Evolutionary conservation across 2,113 vertebrate species (phyloP).

Genomic region (Rhinopithecus roxellana): DNA sequence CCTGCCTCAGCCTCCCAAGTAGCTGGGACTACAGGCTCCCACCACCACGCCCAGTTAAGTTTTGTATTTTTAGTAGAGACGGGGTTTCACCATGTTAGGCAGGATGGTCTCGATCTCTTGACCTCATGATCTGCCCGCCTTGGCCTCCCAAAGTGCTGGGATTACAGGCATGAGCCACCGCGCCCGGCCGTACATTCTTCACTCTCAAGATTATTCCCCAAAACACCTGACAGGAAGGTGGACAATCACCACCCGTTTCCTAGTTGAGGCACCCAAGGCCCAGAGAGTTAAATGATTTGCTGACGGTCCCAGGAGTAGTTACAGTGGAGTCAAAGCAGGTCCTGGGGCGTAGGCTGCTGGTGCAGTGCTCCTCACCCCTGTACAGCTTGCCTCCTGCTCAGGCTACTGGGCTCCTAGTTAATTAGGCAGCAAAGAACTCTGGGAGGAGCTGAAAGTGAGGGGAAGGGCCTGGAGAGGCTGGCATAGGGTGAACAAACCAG

Average conservation of each 20-base stretch:
- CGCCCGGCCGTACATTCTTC: too few relatives aligned
- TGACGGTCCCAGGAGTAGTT: not conserved
- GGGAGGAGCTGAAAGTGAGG: constrained; percentile 51
- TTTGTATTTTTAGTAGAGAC: too few relatives aligned
- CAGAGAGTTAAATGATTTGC: not conserved
- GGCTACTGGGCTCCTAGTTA: constrained; percentile 44
- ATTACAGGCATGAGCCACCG: too few relatives aligned
- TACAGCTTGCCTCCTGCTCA: not conserved
- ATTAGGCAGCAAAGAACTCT: constrained; percentile 43
- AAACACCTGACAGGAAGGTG: not conserved
- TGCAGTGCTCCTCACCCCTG: not conserved
- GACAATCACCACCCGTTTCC: not conserved
- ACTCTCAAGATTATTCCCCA: not conserved
- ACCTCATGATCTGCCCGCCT: too few relatives aligned
- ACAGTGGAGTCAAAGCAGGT: not conserved
- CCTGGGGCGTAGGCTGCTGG: not conserved
- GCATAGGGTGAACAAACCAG: constrained; percentile 10
- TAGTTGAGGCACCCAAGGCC: not conserved
- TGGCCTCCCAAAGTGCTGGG: too few relatives aligned
- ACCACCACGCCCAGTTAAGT: too few relatives aligned
- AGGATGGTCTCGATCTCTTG: too few relatives aligned
- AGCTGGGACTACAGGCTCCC: too few relatives aligned
- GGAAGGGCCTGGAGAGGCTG: constrained; percentile 19
- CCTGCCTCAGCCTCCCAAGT: too few relatives aligned
- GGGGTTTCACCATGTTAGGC: too few relatives aligned